A percentile compares a stretch with the other conserved stretches of the same genome.
phyloP scores from a whole-genome alignment of 2,797 vertebrate genomes.

The Decapterus maruadsi region DNA sequence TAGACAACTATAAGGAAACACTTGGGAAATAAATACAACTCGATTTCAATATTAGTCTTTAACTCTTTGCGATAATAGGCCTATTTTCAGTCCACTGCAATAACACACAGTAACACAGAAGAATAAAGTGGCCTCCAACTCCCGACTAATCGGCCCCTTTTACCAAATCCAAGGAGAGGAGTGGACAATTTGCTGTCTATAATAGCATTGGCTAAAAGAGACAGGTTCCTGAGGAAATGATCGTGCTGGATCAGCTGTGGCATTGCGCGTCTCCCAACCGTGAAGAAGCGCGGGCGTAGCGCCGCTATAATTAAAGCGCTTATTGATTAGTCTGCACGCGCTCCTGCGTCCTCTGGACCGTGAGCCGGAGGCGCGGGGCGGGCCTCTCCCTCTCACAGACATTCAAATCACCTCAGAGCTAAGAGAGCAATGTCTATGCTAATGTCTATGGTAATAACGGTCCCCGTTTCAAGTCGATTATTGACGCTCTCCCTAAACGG shows the following conservation, averaged over 20 bases:
- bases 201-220: conserved; percentile 68
- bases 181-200: conserved; percentile 76
- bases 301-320: conserved; percentile 80
- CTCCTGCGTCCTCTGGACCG: conserved; percentile 71
- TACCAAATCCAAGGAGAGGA: conserved; percentile 54
- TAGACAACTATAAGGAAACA: neutral
- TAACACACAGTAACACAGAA: conserved; percentile 18
- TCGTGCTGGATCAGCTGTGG: conserved; percentile 83
- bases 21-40: neutral
- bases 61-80: neutral
- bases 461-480: conserved; percentile 75
- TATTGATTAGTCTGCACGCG: conserved; percentile 82
- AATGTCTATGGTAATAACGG: conserved; percentile 76
- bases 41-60: neutral
- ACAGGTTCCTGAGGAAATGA: conserved; percentile 80
- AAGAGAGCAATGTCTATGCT: conserved; percentile 74
- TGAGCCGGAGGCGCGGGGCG: conserved; percentile 63
- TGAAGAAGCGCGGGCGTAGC: conserved; percentile 74
- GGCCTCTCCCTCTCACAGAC: conserved; percentile 69
- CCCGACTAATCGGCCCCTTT: conserved; percentile 64
- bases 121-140: conserved; percentile 16
- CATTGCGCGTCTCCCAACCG: conserved; percentile 76
- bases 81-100: neutral
- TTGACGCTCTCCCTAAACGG: conserved; percentile 79
- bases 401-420: conserved; percentile 66